These are phyloP conservation scores for Anableps anableps DNA, from an alignment of 2,797 vertebrate genomes.

Conservation along the genomic window DNA sequence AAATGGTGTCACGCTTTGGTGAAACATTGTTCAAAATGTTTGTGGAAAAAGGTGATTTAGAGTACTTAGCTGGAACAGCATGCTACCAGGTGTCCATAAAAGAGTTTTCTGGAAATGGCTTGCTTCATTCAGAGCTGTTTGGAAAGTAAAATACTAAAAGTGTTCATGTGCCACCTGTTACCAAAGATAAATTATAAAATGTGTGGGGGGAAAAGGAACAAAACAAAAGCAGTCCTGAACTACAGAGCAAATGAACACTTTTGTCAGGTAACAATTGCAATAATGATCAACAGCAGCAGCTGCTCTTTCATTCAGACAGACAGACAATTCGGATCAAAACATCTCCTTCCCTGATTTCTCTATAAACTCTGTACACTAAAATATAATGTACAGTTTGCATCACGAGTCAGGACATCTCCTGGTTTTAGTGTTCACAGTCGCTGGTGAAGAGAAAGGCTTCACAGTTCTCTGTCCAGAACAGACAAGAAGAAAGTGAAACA, in stretches of 20 bases:
- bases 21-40: not conserved
- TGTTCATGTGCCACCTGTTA: not conserved
- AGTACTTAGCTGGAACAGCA: not conserved
- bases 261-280: not conserved
- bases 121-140: not conserved
- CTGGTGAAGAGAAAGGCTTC: slow-evolving; percentile 4
- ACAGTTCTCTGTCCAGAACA: not conserved
- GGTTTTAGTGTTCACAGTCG: not conserved
- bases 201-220: not conserved
- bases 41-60: not conserved
- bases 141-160: not conserved
- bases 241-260: not conserved
- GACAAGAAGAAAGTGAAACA: not conserved
- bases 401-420: not conserved
- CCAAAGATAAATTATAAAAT: not conserved
- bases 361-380: slow-evolving; percentile 5
- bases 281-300: not conserved
- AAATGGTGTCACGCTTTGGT: not conserved
- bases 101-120: not conserved
- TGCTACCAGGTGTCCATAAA: not conserved
- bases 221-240: not conserved
- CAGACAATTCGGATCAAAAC: not conserved
- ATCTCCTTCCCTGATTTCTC: not conserved
- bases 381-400: slow-evolving; percentile 7
- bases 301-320: not conserved